Percentiles rank a stretch among this genome's conserved stretches.
Conservation (phyloP, 2,888 invertebrate genomes). For the Ophioninae sp. region DNA sequence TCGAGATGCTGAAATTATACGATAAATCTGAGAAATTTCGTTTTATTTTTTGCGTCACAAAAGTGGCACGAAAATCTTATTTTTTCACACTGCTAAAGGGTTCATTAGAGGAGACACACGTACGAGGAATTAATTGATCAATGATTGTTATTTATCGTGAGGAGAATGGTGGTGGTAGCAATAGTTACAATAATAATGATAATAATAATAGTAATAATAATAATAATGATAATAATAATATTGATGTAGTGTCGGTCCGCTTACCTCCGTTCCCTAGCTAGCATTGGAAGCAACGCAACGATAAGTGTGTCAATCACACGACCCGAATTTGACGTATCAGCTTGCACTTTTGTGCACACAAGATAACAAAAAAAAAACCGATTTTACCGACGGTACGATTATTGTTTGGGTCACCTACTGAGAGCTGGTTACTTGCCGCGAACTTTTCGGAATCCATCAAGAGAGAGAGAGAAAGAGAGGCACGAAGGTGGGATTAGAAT, state of each 20-base stretch:
- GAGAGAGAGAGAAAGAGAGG: neutral
- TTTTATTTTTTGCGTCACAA: no score
- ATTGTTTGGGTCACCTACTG: neutral
- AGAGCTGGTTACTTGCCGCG: neutral
- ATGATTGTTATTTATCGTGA: conserved; percentile 53
- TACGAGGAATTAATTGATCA: conserved; percentile 55
- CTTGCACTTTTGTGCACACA: conserved; percentile 28
- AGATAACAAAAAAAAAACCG: neutral
- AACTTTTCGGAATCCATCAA: neutral
- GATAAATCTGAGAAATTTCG: no score
- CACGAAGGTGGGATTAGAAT: neutral
- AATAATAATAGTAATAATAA: conserved; percentile 37
- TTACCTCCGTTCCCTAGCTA: conserved; percentile 80
- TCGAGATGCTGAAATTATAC: no score
- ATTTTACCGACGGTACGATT: conserved; percentile 1
- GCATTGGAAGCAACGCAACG: conserved; percentile 79
- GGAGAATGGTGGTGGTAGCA: conserved; percentile 28
- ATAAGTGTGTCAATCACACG: conserved; percentile 74
- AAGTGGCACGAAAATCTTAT: no score
- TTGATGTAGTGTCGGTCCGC: conserved; percentile 66
- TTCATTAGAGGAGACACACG: conserved; percentile 56
- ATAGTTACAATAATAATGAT: conserved; percentile 38
- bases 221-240: conserved; percentile 49
- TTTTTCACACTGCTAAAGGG: no score
- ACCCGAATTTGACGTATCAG: conserved; percentile 53